A percentile compares a stretch with the other conserved stretches of the same genome.
Evolutionary conservation across 2,888 invertebrate species (phyloP).

Genomic region (Xestobium rufovillosum): DNA sequence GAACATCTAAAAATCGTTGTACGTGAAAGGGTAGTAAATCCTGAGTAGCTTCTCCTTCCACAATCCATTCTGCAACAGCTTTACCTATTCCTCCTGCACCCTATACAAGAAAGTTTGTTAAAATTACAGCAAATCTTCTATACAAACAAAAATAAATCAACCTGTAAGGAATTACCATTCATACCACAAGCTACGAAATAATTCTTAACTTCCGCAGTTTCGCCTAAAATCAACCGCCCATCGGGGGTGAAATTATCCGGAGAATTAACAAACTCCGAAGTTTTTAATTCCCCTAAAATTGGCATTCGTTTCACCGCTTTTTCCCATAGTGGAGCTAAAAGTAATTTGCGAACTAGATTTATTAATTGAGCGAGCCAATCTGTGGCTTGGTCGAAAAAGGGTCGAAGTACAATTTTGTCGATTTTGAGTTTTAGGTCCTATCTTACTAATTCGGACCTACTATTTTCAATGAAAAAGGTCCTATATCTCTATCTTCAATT

Average conservation of each 20-base stretch:
- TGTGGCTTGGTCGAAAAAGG: too few species aligned
- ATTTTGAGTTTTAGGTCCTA: too few species aligned
- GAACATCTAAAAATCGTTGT: constrained; percentile 57
- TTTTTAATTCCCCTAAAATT: constrained; percentile 44
- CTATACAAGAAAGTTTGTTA: constrained; percentile 22
- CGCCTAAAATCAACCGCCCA: constrained; percentile 61
- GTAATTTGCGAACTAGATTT: constrained; percentile 6
- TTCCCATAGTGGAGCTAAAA: constrained; percentile 47
- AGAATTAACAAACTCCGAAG: constrained; percentile 52
- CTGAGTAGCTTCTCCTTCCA: constrained; percentile 55
- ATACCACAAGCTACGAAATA: constrained; percentile 68
- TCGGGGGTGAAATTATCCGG: constrained; percentile 67
- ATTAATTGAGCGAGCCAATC: too few species aligned
- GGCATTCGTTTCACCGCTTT: constrained; percentile 51
- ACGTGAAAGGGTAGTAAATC: constrained; percentile 57
- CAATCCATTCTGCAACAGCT: constrained; percentile 61
- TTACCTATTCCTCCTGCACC: constrained; percentile 65
- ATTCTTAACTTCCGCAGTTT: constrained; percentile 59
- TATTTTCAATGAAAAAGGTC: too few species aligned
- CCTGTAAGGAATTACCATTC: constrained; percentile 60
- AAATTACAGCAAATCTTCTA: too few species aligned
- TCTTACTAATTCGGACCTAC: too few species aligned
- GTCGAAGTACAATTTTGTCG: too few species aligned
- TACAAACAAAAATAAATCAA: constrained; percentile 11
- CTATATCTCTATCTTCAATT: too few species aligned